Base-by-base conservation (phyloP, 37 sponge, comb jelly and placozoan species). In the Amphimedon queenslandica region DNA sequence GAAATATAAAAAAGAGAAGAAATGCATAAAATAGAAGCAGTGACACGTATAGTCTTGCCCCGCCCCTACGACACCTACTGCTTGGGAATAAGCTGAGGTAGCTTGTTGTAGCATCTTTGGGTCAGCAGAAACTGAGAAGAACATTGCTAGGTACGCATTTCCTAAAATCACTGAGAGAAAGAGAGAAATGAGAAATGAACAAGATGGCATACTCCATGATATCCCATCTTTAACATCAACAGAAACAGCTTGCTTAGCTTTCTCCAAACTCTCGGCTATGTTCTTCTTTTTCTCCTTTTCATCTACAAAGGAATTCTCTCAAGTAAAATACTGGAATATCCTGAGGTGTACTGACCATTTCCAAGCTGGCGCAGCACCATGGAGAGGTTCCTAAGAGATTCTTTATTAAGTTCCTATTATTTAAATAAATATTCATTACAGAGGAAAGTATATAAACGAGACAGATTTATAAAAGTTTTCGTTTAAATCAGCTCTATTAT, bases 161-260 rank as follows among this genome's bases (percentile, higher is more conserved):
- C 93, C 93, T 36, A 92, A 70, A 24, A 88, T 63, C 53, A 74
- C 93, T 92, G 78, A 8, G 16, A 64, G 24, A 70, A 55, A 51
- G 43, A 78, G 60, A 72, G 13, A 13, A 47, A 13, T 18, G 8
- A 13, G 51, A 18, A 13, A 47, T 47, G 51, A 47, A 13, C 8
- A 13, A 24, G 8, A 21, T 0, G 4, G 51, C 92, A 55, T 34
- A 92, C 93, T 71, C 93, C 93, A 92, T 37, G 93, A 92, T 18
- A 55, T 88, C 16, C 93, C 93, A 80, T 92, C 93, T 4, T 36
- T 80, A 53, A 92, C 85, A 47, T 92, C 93, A 55, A 87, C 3
- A 30, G 69, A 58, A 3, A 92, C 82, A 41, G 93, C 93, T 47
- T 92, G 82, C 42, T 92, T 88, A 20, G 93, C 93, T 55, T 71